These are phyloP conservation scores for Hybognathus amarus DNA, from an alignment of 2,797 vertebrate species.

Conservation along the genomic window DNA sequence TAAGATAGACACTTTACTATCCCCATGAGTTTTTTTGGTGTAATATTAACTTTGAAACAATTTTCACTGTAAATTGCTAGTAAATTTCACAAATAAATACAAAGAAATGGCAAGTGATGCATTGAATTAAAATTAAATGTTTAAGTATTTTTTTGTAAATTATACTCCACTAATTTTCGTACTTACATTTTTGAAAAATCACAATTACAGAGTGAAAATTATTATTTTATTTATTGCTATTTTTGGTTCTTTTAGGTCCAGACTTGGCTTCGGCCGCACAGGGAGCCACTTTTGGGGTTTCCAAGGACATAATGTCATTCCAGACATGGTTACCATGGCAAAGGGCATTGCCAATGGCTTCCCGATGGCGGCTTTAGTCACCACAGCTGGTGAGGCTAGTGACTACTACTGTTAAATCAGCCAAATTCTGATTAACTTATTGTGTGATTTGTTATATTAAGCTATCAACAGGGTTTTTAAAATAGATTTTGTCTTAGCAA, in stretches of 20 bases:
- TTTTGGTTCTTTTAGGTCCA: slow-evolving; percentile 82
- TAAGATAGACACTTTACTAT: background rate
- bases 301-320: slow-evolving; percentile 85
- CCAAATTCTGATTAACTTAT: background rate
- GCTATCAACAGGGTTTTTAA: background rate
- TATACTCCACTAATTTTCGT: background rate
- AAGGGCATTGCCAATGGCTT: slow-evolving; percentile 97
- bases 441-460: background rate
- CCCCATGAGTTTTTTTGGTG: background rate
- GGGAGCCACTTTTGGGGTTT: slow-evolving; percentile 97
- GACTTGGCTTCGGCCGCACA: slow-evolving; percentile 91
- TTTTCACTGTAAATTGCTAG: too few species aligned
- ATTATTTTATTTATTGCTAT: background rate
- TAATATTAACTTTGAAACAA: background rate
- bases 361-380: slow-evolving; percentile 94
- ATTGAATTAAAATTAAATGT: background rate
- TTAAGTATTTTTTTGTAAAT: background rate
- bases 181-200: background rate
- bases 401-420: background rate
- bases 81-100: too few species aligned
- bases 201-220: background rate
- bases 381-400: slow-evolving; percentile 82
- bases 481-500: background rate
- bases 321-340: slow-evolving; percentile 94
- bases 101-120: background rate